Percentiles rank a stretch among this genome's conserved stretches.
These are phyloP conservation scores for Microplitis manilae DNA, from an alignment of 2,888 invertebrate species.

Conservation along the genomic window DNA sequence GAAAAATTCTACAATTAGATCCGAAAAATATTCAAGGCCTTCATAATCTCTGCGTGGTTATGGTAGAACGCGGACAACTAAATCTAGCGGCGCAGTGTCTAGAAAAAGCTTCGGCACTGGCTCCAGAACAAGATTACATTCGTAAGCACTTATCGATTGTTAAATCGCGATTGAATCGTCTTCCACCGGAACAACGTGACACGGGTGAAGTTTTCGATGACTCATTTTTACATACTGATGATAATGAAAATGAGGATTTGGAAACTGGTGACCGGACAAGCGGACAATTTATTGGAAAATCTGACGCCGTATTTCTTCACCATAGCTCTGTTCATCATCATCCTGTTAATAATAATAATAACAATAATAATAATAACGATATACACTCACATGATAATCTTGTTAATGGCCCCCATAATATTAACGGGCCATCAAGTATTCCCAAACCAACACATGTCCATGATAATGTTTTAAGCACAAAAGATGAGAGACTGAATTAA, in stretches of 20 bases:
- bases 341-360: conserved; percentile 16
- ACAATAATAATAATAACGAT: conserved; percentile 15
- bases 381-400: not conserved
- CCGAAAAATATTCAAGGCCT: conserved; percentile 94
- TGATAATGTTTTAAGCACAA: conserved; percentile 1
- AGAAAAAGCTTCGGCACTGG: conserved; percentile 83
- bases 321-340: conserved; percentile 61
- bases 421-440: not conserved
- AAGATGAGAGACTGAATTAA: not conserved
- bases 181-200: conserved; percentile 65
- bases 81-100: conserved; percentile 90
- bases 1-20: conserved; percentile 88
- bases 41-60: conserved; percentile 96
- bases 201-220: conserved; percentile 63
- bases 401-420: not conserved
- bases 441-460: not conserved
- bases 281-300: conserved; percentile 59
- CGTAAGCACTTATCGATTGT: conserved; percentile 92
- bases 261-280: conserved; percentile 53
- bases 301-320: conserved; percentile 63
- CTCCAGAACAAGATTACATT: conserved; percentile 94
- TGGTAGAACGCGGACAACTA: conserved; percentile 91
- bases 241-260: conserved; percentile 47
- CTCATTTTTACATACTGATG: conserved; percentile 57
- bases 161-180: conserved; percentile 76